phyloP scores from a whole-genome alignment of 2,888 invertebrate species.

The Morpho deidamia region DNA sequence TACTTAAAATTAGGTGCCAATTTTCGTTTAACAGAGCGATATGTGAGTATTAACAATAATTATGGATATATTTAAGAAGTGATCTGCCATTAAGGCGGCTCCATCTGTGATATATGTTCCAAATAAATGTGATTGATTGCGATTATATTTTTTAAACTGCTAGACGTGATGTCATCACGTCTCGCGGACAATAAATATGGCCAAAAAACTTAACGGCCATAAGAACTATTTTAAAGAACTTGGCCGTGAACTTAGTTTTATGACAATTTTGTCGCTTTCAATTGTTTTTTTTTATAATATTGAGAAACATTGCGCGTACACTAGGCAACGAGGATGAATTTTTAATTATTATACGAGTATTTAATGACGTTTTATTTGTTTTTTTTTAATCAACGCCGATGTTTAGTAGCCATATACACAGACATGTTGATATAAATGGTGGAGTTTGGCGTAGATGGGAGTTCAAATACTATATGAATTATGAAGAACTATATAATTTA shows the following conservation, averaged over 20 bases:
- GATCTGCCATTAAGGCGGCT: conserved; percentile 20
- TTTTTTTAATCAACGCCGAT: too few species aligned
- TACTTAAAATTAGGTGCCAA: conserved; percentile 6
- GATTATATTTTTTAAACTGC: conserved; percentile 41
- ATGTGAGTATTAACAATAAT: conserved; percentile 12
- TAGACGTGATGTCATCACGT: conserved; percentile 33
- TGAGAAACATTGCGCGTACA: background rate
- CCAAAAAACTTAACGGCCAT: conserved; percentile 5
- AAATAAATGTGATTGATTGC: conserved; percentile 46
- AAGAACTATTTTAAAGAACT: background rate
- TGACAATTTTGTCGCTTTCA: background rate
- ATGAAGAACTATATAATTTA: too few species aligned
- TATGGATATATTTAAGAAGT: conserved; percentile 6
- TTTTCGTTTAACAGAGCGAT: background rate
- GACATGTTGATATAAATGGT: too few species aligned
- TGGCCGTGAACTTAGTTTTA: background rate
- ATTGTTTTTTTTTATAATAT: background rate
- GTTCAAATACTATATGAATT: too few species aligned
- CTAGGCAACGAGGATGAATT: too few species aligned
- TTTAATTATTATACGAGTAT: too few species aligned
- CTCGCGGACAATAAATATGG: conserved; percentile 36
- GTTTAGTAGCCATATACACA: too few species aligned
- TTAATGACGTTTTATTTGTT: too few species aligned
- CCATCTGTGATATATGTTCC: conserved; percentile 46
- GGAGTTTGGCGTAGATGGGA: too few species aligned